Conservation (phyloP, 2,888 invertebrate species). For the Dermolepida albohirtum region DNA sequence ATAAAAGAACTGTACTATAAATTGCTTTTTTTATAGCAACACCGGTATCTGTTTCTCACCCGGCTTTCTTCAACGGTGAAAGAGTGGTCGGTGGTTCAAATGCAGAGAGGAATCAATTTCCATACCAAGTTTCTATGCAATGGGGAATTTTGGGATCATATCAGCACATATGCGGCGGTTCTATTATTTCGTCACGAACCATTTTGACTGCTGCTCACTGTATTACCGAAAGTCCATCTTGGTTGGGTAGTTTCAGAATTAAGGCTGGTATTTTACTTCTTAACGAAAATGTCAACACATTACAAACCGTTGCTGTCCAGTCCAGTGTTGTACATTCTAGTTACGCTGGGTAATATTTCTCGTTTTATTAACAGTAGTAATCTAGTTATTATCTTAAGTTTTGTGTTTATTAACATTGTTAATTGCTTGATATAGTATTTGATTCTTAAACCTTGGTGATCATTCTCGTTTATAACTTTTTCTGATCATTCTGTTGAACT, state of each 20-base stretch:
- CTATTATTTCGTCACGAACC: slow-evolving; percentile 57
- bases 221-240: slow-evolving; percentile 50
- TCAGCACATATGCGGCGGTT: slow-evolving; percentile 64
- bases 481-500: no score
- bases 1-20: no score
- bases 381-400: no score
- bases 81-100: slow-evolving; percentile 47
- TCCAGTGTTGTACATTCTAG: slow-evolving; percentile 50
- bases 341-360: slow-evolving; percentile 49
- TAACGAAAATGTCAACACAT: slow-evolving; percentile 46
- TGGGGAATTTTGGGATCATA: slow-evolving; percentile 54
- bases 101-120: slow-evolving; percentile 56
- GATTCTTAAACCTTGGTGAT: no score
- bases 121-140: slow-evolving; percentile 61
- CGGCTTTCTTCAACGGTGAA: slow-evolving; percentile 22
- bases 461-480: no score
- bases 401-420: no score
- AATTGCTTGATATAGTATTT: no score
- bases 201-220: slow-evolving; percentile 65
- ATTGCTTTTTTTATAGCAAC: not conserved
- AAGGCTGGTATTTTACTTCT: slow-evolving; percentile 53
- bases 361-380: not conserved
- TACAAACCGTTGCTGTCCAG: slow-evolving; percentile 50
- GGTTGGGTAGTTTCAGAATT: slow-evolving; percentile 45
- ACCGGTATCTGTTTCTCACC: not conserved